Conservation (phyloP, 2,113 vertebrate genomes). For the Orthonyx spaldingii region DNA sequence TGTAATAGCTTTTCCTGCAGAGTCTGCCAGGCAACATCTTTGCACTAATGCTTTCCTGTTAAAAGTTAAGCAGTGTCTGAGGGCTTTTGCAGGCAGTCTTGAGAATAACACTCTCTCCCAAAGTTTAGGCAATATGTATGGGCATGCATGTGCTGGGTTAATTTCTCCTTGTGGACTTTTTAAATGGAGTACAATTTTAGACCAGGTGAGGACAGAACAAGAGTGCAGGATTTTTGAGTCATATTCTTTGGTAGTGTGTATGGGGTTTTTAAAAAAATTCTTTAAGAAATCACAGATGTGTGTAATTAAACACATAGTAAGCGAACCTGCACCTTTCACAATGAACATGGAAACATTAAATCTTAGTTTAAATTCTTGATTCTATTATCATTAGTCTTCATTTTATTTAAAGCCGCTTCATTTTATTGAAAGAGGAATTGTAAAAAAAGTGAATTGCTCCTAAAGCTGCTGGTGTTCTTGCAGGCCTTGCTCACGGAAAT, state of each 20-base stretch:
- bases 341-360: not conserved
- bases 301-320: not conserved
- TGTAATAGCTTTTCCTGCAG: not conserved
- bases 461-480: not conserved
- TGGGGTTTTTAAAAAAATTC: not conserved
- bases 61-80: not conserved
- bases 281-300: not conserved
- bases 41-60: not conserved
- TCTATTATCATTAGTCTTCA: not conserved
- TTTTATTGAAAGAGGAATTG: not conserved
- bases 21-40: not conserved
- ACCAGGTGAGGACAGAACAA: not conserved
- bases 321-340: not conserved
- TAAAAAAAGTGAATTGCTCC: not conserved
- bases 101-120: not conserved
- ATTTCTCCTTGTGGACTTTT: not conserved
- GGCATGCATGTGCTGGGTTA: not conserved
- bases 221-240: not conserved
- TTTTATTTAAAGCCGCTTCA: not conserved
- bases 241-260: not conserved
- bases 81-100: not conserved
- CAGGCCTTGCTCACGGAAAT: constrained; percentile 21
- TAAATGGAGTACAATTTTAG: not conserved
- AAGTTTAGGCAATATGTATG: not conserved
- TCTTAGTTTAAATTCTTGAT: not conserved